Evolutionary conservation across 2,888 invertebrate species (phyloP).

Genomic region (Oegoconia quadripuncta): DNA sequence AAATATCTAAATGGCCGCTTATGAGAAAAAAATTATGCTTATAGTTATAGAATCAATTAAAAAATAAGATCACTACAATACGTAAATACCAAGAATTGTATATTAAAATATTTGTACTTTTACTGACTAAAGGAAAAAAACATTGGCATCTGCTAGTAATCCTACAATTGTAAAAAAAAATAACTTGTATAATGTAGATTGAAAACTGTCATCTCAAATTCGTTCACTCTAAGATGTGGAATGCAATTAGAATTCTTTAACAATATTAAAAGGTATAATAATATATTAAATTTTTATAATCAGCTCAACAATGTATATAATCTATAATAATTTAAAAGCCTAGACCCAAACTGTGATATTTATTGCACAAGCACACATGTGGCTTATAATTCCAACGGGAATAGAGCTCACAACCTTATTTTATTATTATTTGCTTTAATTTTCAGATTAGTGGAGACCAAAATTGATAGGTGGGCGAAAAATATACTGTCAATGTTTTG

Average conservation of each 20-base stretch:
- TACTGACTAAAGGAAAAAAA: constrained; percentile 87
- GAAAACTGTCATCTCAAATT: constrained; percentile 78
- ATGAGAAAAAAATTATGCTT: constrained; percentile 75
- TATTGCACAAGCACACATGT: constrained; percentile 81
- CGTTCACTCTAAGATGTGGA: constrained; percentile 79
- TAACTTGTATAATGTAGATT: constrained; percentile 78
- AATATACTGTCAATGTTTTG: constrained; percentile 45
- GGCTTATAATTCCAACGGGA: constrained; percentile 76
- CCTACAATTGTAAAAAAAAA: constrained; percentile 76
- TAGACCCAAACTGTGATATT: constrained; percentile 80
- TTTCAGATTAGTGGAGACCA: constrained; percentile 59
- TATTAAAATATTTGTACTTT: constrained; percentile 89
- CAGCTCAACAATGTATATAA: constrained; percentile 83
- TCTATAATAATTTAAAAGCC: constrained; percentile 81
- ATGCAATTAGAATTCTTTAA: constrained; percentile 81
- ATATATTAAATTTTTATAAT: constrained; percentile 81
- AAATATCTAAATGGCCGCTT: constrained; percentile 68
- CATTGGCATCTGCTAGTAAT: constrained; percentile 79
- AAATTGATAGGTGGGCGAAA: constrained; percentile 56
- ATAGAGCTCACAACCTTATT: constrained; percentile 79
- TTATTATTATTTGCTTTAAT: constrained; percentile 66
- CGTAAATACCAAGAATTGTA: constrained; percentile 80
- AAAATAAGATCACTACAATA: constrained; percentile 77
- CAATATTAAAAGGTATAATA: constrained; percentile 81
- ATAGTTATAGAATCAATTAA: constrained; percentile 73